Evolutionary conservation across 2,888 invertebrate genomes (phyloP), one percentile per base, ranked within the genome.

Genomic region (Lordiphosa andalusiaca): DNA sequence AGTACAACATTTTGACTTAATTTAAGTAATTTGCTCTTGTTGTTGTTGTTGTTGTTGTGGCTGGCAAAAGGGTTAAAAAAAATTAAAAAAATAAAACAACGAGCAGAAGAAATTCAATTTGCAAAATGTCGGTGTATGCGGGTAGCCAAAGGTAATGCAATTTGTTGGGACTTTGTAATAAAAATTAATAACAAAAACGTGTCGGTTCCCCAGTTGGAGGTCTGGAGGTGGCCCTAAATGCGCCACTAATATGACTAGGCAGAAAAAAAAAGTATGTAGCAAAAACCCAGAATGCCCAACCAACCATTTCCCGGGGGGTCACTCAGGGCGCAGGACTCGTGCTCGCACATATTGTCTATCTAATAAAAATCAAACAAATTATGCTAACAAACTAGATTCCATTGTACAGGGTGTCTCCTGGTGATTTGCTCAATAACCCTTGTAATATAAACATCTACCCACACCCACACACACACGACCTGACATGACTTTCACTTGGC

Each of bases 361-460:
- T 69, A 78, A 77, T 77, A 82, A 86, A 84, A 86, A 84, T 86
- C 86, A 84, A 87, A 86, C 86, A 85, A 85, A 85, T 86, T 86
- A 86, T 82, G 83, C 83, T 78, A 85, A 84, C 81, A 86, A 86
- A 83, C 75, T 71, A 70, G 83, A 86, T 85, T 78, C 76, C 68
- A 68, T 70, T 56, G 62, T 54, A 61, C 59, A 48, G 30, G 30
- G 30, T 50, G 37, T 50, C 52, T 70, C 65, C 65, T 71, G 76
- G 85, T 86, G 86, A 87, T 87, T 86, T 87, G 87, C 87, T 85
- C 87, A 87, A 87, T 87, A 87, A 85, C 87, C 87, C 87, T 86
- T 87, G 87, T 87, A 87, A 87, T 87, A 81, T 77, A 74, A 75
- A 67, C 19, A 37, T 3, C 53, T 10, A 10, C 35, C 41, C 55